Percentiles rank a stretch among this genome's conserved stretches.
Conservation (phyloP, 2,113 vertebrate genomes). For the Cariama cristata region DNA sequence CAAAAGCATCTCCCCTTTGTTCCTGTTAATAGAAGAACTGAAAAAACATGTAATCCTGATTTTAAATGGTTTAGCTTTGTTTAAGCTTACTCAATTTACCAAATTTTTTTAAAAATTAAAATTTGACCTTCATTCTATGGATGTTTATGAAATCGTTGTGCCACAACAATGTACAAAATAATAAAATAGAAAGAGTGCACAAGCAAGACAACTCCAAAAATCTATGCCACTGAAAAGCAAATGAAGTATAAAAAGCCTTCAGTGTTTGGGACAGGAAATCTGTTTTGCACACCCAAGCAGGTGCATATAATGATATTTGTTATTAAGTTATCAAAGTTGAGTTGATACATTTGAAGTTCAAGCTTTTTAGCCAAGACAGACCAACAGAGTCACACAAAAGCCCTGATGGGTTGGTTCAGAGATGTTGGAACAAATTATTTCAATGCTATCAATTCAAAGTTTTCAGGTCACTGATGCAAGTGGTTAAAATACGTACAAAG, state of each 20-base stretch:
- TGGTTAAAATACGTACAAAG: neutral
- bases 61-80: neutral
- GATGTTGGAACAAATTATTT: neutral
- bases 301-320: neutral
- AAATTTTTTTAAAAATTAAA: neutral
- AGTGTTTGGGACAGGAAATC: neutral
- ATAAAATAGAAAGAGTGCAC: neutral
- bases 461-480: slow-evolving; percentile 23
- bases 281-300: neutral
- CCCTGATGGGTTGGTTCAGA: neutral
- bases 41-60: neutral
- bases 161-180: neutral
- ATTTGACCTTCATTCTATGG: neutral
- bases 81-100: neutral
- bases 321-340: neutral
- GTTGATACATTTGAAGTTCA: neutral
- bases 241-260: neutral
- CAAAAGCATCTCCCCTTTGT: neutral
- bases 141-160: neutral
- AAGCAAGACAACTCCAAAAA: neutral
- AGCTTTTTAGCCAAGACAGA: neutral
- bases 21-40: neutral
- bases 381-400: neutral
- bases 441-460: neutral
- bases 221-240: neutral